These are phyloP conservation scores for Gnathonemus echidnorhynchus DNA, from an alignment of 2,113 vertebrate genomes.

Conservation along the genomic window DNA sequence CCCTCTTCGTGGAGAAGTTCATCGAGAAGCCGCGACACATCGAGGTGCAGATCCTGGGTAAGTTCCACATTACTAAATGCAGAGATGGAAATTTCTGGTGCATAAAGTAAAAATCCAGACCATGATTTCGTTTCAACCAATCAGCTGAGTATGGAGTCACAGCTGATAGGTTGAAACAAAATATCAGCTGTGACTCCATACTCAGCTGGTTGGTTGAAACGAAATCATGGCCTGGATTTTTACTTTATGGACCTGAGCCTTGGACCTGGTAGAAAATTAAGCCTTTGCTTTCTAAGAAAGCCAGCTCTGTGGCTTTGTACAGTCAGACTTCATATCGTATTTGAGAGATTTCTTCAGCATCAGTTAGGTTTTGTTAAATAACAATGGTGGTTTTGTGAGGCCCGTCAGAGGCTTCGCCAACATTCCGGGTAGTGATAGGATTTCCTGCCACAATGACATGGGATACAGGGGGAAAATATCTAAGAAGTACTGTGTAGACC, in stretches of 20 bases:
- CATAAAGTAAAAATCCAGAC: background rate
- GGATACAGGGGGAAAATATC: background rate
- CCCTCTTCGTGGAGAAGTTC: constrained; percentile 85
- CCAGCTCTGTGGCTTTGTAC: background rate
- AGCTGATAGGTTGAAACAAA: too few relatives aligned
- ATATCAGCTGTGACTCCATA: background rate
- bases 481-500: background rate
- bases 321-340: background rate
- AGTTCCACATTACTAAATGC: constrained; percentile 36
- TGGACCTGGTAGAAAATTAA: background rate
- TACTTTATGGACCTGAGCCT: background rate
- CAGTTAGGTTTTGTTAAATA: background rate
- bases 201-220: background rate
- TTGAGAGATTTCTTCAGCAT: background rate
- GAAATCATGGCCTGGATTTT: background rate
- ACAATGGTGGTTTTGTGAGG: background rate
- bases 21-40: constrained; percentile 85
- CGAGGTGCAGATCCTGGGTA: constrained; percentile 88
- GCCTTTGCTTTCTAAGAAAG: background rate
- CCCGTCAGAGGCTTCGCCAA: background rate
- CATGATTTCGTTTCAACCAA: background rate
- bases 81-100: background rate
- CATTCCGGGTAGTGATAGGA: background rate
- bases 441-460: background rate
- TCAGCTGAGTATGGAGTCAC: background rate